phyloP scores from a whole-genome alignment of 2,113 vertebrate genomes.

The Carettochelys insculpta region DNA sequence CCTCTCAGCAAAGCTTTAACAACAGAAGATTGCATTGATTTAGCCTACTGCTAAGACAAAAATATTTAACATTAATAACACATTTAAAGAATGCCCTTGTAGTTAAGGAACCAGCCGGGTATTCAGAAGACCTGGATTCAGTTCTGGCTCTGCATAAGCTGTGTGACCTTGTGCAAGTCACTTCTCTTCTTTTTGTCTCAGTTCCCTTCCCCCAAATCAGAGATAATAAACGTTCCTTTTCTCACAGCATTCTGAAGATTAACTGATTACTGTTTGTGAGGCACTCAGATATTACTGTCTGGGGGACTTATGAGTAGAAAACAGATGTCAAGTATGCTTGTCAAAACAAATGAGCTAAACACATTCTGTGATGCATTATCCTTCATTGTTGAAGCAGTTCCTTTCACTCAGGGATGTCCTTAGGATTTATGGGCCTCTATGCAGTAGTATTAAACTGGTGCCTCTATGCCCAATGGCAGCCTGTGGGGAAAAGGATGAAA shows the following conservation, averaged over 20 bases:
- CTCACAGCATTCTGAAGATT: not conserved
- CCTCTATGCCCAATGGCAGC: no score
- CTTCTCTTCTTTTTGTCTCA: not conserved
- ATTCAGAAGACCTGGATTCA: accelerated
- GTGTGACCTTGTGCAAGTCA: not conserved
- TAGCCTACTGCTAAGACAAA: not conserved
- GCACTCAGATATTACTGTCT: not conserved
- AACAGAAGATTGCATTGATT: not conserved
- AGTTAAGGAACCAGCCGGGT: not conserved
- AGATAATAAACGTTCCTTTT: not conserved
- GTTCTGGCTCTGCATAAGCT: not conserved
- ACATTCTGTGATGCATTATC: not conserved
- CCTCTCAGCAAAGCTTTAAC: not conserved
- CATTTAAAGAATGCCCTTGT: not conserved
- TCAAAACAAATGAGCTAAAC: constrained; percentile 33
- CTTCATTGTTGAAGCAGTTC: not conserved
- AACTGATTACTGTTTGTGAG: not conserved
- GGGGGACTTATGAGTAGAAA: not conserved
- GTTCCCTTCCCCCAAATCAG: not conserved
- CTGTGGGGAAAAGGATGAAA: no score
- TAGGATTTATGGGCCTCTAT: no score
- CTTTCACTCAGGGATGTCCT: not conserved
- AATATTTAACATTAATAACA: not conserved
- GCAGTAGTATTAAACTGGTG: no score
- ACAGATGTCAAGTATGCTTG: not conserved